These are phyloP conservation scores for Corythaixoides concolor DNA, from an alignment of 2,113 vertebrate species.

Conservation along the genomic window DNA sequence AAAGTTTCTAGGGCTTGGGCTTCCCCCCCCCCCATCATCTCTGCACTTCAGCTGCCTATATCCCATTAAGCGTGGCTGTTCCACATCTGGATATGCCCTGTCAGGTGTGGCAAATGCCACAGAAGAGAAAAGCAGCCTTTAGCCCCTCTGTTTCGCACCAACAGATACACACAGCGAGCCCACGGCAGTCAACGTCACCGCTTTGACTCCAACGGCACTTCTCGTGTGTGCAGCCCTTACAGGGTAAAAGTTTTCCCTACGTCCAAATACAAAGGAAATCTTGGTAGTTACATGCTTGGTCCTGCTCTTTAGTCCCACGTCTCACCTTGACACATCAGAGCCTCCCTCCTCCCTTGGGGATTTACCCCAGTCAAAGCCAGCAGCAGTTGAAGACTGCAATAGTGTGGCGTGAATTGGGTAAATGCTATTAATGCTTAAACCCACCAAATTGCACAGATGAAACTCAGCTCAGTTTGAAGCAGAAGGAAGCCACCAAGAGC, in stretches of 20 bases:
- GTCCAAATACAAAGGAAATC: background rate
- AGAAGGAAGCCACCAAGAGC: fast-evolving
- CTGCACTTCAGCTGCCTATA: background rate
- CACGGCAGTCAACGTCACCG: background rate
- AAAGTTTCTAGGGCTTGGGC: background rate
- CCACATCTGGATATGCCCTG: background rate
- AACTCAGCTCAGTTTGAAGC: background rate
- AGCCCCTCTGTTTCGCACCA: background rate
- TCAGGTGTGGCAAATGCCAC: background rate
- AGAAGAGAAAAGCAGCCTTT: background rate
- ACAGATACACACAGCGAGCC: background rate
- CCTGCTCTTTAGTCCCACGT: background rate
- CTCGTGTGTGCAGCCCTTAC: background rate
- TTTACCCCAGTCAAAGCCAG: background rate
- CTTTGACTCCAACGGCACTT: background rate
- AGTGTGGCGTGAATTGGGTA: fast-evolving
- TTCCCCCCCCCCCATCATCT: background rate
- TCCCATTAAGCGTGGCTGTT: background rate
- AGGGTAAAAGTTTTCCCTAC: background rate
- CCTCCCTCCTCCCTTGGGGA: background rate
- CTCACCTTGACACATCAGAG: fast-evolving
- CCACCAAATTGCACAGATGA: fast-evolving
- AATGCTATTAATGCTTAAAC: fast-evolving
- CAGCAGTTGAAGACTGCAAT: background rate
- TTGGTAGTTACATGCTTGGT: fast-evolving